Conservation (phyloP, 1,140 invertebrate species). For the Linepithema humile region DNA sequence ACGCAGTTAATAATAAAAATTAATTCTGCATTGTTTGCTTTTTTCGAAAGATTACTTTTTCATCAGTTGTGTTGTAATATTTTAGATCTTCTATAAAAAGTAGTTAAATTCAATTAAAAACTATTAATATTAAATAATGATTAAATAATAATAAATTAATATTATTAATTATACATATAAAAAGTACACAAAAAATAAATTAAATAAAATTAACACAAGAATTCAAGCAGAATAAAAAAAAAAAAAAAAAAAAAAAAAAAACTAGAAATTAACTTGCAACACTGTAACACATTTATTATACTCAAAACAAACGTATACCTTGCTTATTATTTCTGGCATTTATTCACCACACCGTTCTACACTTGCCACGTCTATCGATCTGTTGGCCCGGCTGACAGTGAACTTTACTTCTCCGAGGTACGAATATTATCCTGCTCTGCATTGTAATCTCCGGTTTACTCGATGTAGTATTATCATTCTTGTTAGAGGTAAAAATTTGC, state of each 20-base stretch:
- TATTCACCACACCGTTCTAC: slow-evolving; percentile 73
- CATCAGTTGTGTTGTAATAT: not conserved
- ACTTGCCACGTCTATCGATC: slow-evolving; percentile 73
- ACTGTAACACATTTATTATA: too few species aligned
- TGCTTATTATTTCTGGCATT: not conserved
- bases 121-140: not conserved
- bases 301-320: slow-evolving; percentile 17
- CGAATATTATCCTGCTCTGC: slow-evolving; percentile 68
- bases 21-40: not conserved
- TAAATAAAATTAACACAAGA: too few species aligned
- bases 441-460: not conserved
- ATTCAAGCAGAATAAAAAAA: too few species aligned
- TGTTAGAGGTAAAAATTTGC: not conserved
- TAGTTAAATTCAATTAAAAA: not conserved
- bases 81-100: not conserved
- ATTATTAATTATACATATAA: too few species aligned
- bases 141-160: not conserved
- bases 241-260: not conserved
- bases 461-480: too few species aligned
- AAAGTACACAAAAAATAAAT: too few species aligned
- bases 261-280: not conserved
- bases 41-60: not conserved
- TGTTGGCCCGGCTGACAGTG: slow-evolving; percentile 68
- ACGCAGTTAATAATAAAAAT: not conserved
- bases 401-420: slow-evolving; percentile 62